Percentiles rank a stretch among this genome's conserved stretches.
Evolutionary conservation across 2,888 invertebrate species (phyloP).

Genomic region (Bombyx huttoni): DNA sequence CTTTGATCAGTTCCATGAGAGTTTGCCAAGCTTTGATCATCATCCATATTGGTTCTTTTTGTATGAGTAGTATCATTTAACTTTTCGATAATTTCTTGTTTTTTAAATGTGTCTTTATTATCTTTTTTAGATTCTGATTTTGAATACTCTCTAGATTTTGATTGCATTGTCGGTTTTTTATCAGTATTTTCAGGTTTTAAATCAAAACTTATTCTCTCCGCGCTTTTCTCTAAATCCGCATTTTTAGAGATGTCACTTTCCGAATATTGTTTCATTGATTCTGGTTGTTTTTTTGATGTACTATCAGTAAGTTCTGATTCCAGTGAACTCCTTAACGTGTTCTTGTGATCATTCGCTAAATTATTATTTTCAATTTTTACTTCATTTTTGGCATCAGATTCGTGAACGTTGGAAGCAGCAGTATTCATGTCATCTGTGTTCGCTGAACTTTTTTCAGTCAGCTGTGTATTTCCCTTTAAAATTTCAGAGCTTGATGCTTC

Average conservation of each 20-base stretch:
- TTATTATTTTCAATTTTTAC: neutral
- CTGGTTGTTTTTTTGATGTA: neutral
- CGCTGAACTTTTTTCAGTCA: slow-evolving; percentile 7
- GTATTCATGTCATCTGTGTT: slow-evolving; percentile 1
- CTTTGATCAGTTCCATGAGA: no score
- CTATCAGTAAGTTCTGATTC: no score
- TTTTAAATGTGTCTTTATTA: neutral
- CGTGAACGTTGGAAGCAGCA: neutral
- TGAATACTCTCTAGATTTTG: neutral
- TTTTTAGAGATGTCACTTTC: no score
- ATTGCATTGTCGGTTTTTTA: slow-evolving; percentile 2
- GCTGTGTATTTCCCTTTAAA: slow-evolving; percentile 6
- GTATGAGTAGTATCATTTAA: neutral
- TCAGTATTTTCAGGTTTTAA: slow-evolving; percentile 4
- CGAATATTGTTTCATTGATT: no score
- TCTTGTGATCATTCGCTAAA: no score
- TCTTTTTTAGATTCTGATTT: neutral
- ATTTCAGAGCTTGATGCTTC: slow-evolving; percentile 11
- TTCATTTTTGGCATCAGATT: neutral
- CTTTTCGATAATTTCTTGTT: neutral
- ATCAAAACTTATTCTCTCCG: slow-evolving; percentile 1
- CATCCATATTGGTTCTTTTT: neutral
- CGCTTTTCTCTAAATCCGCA: neutral
- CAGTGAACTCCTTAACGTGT: no score
- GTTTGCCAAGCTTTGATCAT: no score